These are phyloP conservation scores for Eucriotettix oculatus DNA, from an alignment of 2,888 invertebrate species.

Conservation along the genomic window DNA sequence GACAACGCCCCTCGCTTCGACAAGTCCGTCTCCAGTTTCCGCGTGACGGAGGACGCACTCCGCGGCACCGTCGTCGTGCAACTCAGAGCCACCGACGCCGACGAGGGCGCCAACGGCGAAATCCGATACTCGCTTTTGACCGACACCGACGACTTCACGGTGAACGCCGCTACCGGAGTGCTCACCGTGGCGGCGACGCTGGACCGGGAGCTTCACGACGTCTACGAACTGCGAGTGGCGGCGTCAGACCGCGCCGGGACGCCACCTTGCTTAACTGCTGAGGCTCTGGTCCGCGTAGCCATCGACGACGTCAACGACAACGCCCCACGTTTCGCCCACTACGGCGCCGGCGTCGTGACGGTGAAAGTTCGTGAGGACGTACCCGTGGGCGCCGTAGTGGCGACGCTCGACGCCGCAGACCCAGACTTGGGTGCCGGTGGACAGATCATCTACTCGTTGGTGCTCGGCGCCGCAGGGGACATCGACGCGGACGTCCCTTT, in stretches of 20 bases:
- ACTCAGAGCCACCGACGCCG: constrained; percentile 69
- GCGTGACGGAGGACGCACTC: constrained; percentile 69
- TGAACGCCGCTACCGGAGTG: constrained; percentile 61
- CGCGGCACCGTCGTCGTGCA: constrained; percentile 75
- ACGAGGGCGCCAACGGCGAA: constrained; percentile 63
- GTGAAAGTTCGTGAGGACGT: constrained; percentile 84
- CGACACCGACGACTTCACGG: constrained; percentile 59
- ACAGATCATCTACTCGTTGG: constrained; percentile 47
- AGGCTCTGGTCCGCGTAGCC: constrained; percentile 63
- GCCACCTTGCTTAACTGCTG: constrained; percentile 48
- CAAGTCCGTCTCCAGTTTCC: constrained; percentile 62
- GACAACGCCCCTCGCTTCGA: constrained; percentile 83
- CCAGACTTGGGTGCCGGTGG: constrained; percentile 75
- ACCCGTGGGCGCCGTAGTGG: constrained; percentile 72
- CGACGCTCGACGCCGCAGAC: constrained; percentile 67
- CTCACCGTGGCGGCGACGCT: constrained; percentile 57
- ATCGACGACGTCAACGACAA: constrained; percentile 87
- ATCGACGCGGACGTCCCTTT: constrained; percentile 38
- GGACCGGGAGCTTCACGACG: constrained; percentile 70
- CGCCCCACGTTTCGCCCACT: constrained; percentile 61
- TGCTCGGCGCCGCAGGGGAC: constrained; percentile 27
- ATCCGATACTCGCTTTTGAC: constrained; percentile 57
- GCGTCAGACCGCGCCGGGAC: constrained; percentile 57
- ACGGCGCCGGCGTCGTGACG: constrained; percentile 36
- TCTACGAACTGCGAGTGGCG: constrained; percentile 61